Base-by-base conservation (phyloP, 2,888 invertebrate genomes). In the Nomada hirtipes region DNA sequence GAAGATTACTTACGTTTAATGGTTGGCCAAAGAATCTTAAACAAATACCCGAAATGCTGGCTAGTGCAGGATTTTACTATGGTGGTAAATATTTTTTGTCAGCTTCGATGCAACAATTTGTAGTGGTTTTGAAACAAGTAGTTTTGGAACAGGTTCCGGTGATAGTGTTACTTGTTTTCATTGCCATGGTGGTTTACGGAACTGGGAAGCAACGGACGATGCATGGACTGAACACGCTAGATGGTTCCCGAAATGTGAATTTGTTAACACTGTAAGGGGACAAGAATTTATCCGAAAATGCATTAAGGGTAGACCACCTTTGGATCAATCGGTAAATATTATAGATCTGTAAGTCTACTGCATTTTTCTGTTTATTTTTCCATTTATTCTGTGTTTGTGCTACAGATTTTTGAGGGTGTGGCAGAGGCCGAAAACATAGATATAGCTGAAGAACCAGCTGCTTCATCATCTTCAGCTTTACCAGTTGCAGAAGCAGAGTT, bases 171-270 rank as follows among this genome's bases (percentile, higher is more conserved):
- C 98, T 75, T 99, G 99, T 94, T 99, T 98, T 94, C 98, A 98
- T 94, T 99, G 99, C 94, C 98, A 98, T 93, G 98, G 98, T 60
- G 98, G 98, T 0, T 94, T 99, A 65, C 95, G 97, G 86, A 97
- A 97, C 92, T 99, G 99, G 99, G 97, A 98, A 93, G 96, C 96
- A 55, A 96, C 96, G 23, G 99, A 99, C 93, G 97, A 97, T 91
- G 98, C 98, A 0, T 99, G 98, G 98, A 95, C 96, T 72, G 99
- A 99, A 92, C 99, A 99, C 94, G 98, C 98, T 15, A 96, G 97
- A 89, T 99, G 98, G 98, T 98, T 98, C 95, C 97, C 98, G 0
- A 96, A 96, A 91, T 99, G 99, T 94, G 97, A 96, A 11, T 99
- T 96, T 93, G 96, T 99, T 23, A 94, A 96, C 76, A 95, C 98